phyloP scores from a whole-genome alignment of 2,113 vertebrate species.

The Lamprotornis superbus region DNA sequence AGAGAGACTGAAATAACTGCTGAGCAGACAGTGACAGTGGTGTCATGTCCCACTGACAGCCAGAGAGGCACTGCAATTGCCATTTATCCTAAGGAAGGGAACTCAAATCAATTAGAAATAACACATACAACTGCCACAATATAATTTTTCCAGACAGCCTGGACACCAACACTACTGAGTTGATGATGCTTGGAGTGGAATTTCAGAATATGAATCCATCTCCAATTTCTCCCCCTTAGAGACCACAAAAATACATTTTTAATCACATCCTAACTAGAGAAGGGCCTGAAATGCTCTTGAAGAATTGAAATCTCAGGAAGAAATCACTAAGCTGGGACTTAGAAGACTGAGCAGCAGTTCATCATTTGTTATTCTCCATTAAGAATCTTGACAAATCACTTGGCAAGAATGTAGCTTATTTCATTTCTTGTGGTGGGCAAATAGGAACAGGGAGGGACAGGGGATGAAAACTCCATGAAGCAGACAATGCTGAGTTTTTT shows the following conservation, averaged over 20 bases:
- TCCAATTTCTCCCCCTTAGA: not conserved
- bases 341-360: not conserved
- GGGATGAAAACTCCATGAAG: not conserved
- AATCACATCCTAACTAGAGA: conserved; percentile 25
- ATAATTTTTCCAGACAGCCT: not conserved
- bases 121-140: not conserved
- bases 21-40: not conserved
- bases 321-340: not conserved
- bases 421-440: not conserved
- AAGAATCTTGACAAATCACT: not conserved
- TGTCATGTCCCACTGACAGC: not conserved
- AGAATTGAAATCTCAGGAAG: conserved; percentile 1
- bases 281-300: not conserved
- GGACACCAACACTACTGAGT: not conserved
- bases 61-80: not conserved
- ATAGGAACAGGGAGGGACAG: not conserved
- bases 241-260: conserved; percentile 33
- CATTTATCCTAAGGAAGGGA: not conserved
- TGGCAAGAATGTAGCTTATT: not conserved
- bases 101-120: not conserved
- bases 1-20: not conserved
- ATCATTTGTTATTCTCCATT: not conserved
- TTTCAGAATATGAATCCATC: not conserved
- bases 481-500: not conserved
- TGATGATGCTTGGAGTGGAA: not conserved